These are phyloP conservation scores for Sardina pilchardus DNA, from an alignment of 2,113 vertebrate genomes.

Conservation along the genomic window DNA sequence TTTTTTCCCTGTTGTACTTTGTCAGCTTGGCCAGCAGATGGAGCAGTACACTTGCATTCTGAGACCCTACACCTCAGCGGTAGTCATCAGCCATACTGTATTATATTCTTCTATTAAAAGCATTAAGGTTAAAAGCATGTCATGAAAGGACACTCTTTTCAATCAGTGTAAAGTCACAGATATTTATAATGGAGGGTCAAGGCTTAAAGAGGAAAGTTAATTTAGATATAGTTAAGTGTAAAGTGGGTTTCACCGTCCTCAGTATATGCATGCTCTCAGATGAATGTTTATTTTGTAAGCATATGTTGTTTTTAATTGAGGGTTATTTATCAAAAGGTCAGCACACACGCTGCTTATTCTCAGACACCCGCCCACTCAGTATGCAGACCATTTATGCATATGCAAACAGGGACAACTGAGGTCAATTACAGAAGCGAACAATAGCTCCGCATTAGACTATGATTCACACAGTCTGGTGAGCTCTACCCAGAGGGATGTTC, in stretches of 20 bases:
- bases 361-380: neutral
- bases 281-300: neutral
- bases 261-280: neutral
- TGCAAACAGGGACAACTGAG: neutral
- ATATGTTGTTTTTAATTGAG: neutral
- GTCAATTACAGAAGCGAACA: neutral
- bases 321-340: neutral
- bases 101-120: neutral
- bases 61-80: neutral
- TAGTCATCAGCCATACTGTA: neutral
- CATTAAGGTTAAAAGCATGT: neutral
- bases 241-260: neutral
- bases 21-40: conserved; percentile 31
- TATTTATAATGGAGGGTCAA: neutral
- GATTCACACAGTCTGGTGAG: neutral
- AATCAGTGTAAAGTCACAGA: neutral
- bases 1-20: conserved; percentile 5
- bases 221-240: neutral
- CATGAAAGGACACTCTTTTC: neutral
- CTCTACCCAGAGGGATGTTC: neutral
- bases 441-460: neutral
- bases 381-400: neutral
- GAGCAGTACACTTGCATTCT: conserved; percentile 30
- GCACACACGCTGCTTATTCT: neutral
- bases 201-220: neutral